These are phyloP conservation scores for Trichomycterus rosablanca DNA, from an alignment of 2,113 vertebrate species.

Conservation along the genomic window DNA sequence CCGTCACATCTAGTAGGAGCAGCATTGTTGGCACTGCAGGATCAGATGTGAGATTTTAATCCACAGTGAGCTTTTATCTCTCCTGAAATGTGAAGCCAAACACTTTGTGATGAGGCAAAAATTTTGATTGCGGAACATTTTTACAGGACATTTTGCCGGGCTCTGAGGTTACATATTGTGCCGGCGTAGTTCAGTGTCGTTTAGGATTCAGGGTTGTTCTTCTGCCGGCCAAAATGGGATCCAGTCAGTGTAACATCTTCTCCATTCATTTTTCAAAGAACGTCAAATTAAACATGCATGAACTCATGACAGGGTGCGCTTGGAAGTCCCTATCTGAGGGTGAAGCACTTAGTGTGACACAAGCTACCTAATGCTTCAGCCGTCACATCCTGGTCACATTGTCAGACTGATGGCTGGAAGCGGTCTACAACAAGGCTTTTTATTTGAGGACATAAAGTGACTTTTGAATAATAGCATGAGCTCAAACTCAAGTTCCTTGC, in stretches of 20 bases:
- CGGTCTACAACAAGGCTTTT: conserved; percentile 33
- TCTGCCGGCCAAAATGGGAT: conserved; percentile 56
- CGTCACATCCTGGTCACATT: conserved; percentile 42
- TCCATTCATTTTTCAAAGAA: conserved; percentile 62
- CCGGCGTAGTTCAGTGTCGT: conserved; percentile 59
- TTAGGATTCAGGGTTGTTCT: conserved; percentile 65
- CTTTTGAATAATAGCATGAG: conserved; percentile 32
- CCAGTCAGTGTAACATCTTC: conserved; percentile 60
- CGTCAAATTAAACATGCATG: conserved; percentile 71
- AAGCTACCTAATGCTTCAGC: conserved; percentile 40
- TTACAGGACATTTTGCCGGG: conserved; percentile 69
- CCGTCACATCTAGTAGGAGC: too few relatives aligned
- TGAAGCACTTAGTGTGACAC: conserved; percentile 44
- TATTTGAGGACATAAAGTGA: conserved; percentile 22
- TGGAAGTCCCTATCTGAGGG: conserved; percentile 49
- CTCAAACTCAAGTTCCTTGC: conserved; percentile 14
- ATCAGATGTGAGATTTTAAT: too few relatives aligned
- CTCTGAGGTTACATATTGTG: conserved; percentile 57
- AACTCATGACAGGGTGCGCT: conserved; percentile 55
- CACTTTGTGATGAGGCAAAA: conserved; percentile 65
- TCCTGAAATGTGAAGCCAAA: conserved; percentile 57
- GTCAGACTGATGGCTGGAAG: conserved; percentile 40
- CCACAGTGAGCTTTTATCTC: conserved; percentile 52
- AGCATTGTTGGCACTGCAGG: too few relatives aligned
- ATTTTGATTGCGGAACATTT: conserved; percentile 59